A percentile compares a stretch with the other conserved stretches of the same genome.
phyloP scores from a whole-genome alignment of 2,113 vertebrate genomes.

The Cavia porcellus region DNA sequence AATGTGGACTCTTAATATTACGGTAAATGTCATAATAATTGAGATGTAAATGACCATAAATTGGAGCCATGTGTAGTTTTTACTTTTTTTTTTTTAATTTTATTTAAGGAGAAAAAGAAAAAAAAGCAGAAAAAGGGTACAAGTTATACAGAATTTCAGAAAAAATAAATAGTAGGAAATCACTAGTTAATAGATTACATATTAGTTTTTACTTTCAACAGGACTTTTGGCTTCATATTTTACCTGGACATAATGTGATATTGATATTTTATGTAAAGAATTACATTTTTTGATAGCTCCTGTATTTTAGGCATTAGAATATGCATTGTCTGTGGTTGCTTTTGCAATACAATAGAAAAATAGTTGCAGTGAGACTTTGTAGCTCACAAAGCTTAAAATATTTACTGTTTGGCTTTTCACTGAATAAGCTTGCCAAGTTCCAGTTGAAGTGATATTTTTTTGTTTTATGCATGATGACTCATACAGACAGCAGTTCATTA shows the following conservation, averaged over 20 bases:
- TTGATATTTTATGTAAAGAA: neutral
- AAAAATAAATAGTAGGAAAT: too few species aligned
- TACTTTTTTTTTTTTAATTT: too few species aligned
- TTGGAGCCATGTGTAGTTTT: neutral
- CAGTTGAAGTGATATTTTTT: neutral
- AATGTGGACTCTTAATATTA: neutral
- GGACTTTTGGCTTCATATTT: neutral
- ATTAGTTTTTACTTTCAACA: neutral
- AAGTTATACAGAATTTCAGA: too few species aligned
- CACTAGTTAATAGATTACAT: too few species aligned
- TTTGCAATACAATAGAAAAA: neutral
- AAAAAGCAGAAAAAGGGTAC: too few species aligned
- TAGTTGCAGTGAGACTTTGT: neutral
- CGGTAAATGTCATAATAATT: neutral
- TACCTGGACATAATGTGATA: neutral
- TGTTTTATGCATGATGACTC: neutral
- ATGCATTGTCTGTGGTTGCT: neutral
- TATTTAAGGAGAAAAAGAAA: too few species aligned
- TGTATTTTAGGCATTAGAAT: neutral
- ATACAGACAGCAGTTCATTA: neutral
- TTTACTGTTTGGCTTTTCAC: neutral
- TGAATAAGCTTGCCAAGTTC: neutral
- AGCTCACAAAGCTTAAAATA: neutral
- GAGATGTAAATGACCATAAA: constrained; percentile 20
- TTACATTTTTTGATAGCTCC: neutral